Percentiles rank a stretch among this genome's conserved stretches.
Evolutionary conservation across 2,113 vertebrate genomes (phyloP).

Genomic region (Ceuthmochares aereus): DNA sequence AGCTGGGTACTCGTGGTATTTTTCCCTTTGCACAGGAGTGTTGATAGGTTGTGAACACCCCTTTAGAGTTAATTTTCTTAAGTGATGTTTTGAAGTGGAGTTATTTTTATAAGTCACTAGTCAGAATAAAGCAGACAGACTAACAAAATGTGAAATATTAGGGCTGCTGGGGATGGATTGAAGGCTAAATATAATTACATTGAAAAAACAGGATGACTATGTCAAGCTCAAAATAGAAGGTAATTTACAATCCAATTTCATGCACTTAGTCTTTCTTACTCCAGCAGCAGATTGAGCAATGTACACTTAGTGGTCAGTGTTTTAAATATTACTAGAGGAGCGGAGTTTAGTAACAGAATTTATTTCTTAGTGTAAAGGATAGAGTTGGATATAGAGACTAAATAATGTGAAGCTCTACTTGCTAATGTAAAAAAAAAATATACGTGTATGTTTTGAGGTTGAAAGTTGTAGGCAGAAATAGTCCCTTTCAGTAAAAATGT

Average conservation of each 20-base stretch:
- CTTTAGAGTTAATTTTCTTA: conserved; percentile 47
- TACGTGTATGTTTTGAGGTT: too few species aligned
- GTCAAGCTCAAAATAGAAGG: conserved; percentile 23
- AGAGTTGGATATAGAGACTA: not conserved
- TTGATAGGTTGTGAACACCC: not conserved
- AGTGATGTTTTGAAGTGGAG: conserved; percentile 22
- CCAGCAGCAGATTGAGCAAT: not conserved
- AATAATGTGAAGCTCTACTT: not conserved
- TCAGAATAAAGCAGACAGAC: conserved; percentile 4
- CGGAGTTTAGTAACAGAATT: not conserved
- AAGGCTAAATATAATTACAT: conserved; percentile 47
- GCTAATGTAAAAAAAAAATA: not conserved
- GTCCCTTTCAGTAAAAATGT: not conserved
- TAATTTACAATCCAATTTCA: conserved; percentile 16
- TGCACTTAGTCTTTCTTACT: not conserved
- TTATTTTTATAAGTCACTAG: conserved; percentile 40
- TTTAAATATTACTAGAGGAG: not conserved
- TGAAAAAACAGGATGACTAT: conserved; percentile 53
- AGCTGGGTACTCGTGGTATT: not conserved
- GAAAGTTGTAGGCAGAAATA: not conserved
- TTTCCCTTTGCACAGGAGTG: not conserved
- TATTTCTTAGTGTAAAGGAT: not conserved
- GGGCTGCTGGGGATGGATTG: conserved; percentile 8
- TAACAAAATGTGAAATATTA: conserved; percentile 48
- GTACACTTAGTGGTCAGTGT: not conserved